A percentile compares a stretch with the other conserved stretches of the same genome.
phyloP scores from a whole-genome alignment of 2,797 vertebrate genomes.

The Anabas testudineus region DNA sequence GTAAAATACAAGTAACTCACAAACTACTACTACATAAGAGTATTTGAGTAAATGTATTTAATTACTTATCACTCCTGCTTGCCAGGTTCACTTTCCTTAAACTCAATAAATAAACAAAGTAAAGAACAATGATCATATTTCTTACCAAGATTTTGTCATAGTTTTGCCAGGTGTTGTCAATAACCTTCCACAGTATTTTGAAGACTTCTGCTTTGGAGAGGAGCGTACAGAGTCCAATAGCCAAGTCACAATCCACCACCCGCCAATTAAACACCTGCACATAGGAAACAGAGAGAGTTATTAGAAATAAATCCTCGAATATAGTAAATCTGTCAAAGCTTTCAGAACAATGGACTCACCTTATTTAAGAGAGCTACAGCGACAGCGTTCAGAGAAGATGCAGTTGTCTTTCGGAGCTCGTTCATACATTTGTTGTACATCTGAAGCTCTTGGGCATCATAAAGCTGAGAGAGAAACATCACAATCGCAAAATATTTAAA shows the following conservation, averaged over 20 bases:
- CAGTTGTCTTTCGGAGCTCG: constrained; percentile 81
- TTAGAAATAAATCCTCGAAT: neutral
- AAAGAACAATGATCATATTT: neutral
- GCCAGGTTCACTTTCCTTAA: neutral
- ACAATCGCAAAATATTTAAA: neutral
- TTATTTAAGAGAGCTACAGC: constrained; percentile 78
- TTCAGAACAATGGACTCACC: constrained; percentile 44
- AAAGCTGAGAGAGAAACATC: constrained; percentile 77
- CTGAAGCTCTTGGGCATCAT: constrained; percentile 73
- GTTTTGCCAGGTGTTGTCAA: constrained; percentile 93
- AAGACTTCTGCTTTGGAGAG: constrained; percentile 88
- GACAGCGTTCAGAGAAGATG: constrained; percentile 77
- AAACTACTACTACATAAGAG: too few species aligned
- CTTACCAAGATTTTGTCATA: constrained; percentile 94
- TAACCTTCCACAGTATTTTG: constrained; percentile 92
- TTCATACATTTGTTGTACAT: constrained; percentile 81
- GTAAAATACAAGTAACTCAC: too few species aligned
- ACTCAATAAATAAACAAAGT: neutral
- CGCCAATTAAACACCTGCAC: constrained; percentile 94
- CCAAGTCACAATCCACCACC: constrained; percentile 90
- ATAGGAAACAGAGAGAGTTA: constrained; percentile 15
- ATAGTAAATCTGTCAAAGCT: neutral
- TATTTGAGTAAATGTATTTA: too few species aligned
- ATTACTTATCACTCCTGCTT: too few species aligned
- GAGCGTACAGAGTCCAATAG: constrained; percentile 92